Evolutionary conservation across 2,113 vertebrate species (phyloP), one percentile per base, ranked within the genome.

Genomic region (Eleginops maclovinus): DNA sequence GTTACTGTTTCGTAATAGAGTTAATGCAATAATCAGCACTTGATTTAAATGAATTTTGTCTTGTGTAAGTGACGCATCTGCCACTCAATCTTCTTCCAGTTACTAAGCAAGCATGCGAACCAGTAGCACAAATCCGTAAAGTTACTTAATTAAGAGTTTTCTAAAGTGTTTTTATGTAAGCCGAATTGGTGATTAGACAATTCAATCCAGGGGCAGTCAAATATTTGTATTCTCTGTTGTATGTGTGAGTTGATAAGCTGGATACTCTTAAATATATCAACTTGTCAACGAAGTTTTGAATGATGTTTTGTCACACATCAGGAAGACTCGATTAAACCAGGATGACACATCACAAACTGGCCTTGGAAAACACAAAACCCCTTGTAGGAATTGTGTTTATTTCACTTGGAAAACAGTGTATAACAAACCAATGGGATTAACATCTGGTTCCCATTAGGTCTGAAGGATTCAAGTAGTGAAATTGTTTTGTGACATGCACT

Each of bases 401-500:
- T 21, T n/a, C 22, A 46, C 2, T 55, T 31, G 21, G 47, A 47
- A 64, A 53, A 36, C 24, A 14, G 24, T 28, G n/a, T 40, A 47
- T 26, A 9, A 7, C 21, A 5, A 43, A 62, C 49, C 16, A 7
- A 36, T 47, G 36, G 75, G 53, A 10, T 26, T 55, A 46, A 85
- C 87, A 90, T 88, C 81, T 91, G 91, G 56, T 72, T 36, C 59
- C 70, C 59, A 79, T 91, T 85, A 84, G 9, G 2, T 21, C 47
- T 47, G 53, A 72, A 71, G 77, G 79, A 68, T 66, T 75, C 76
- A 66, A 55, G n/a, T 21, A 54, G 70, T 56, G 40, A 36, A 72
- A 83, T 74, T 14, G 17, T 43, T 70, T 22, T 16, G 55, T 65
- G 68, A 79, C 28, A 31, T 53, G 10, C n/a, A 12, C 69, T 41